phyloP scores from a whole-genome alignment of 2,888 invertebrate genomes.

The Elysia crispata region DNA sequence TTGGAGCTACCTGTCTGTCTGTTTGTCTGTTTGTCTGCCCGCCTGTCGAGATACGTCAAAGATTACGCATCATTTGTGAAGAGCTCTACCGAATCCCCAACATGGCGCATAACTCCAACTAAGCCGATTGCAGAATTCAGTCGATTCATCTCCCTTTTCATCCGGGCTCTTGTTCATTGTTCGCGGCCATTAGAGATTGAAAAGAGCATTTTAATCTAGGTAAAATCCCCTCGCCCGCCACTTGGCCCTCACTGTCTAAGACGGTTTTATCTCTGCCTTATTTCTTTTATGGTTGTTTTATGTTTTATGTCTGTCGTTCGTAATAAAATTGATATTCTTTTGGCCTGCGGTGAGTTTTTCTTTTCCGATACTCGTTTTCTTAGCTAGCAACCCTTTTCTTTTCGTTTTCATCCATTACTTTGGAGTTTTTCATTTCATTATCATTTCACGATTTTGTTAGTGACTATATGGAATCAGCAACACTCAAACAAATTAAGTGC shows the following conservation, averaged over 20 bases:
- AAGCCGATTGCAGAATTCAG: not conserved
- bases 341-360: not conserved
- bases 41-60: not conserved
- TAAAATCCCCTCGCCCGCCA: constrained; percentile 1
- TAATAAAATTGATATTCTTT: not conserved
- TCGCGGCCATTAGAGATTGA: constrained; percentile 42
- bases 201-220: constrained; percentile 45
- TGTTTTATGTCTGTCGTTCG: not conserved
- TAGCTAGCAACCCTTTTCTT: too few species aligned
- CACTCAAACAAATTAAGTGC: too few species aligned
- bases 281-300: not conserved
- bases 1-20: too few species aligned
- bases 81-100: constrained; percentile 7
- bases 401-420: too few species aligned
- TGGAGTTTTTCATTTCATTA: too few species aligned
- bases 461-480: too few species aligned
- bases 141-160: constrained; percentile 19
- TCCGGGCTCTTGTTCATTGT: constrained; percentile 30
- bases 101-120: constrained; percentile 1
- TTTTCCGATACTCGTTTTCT: too few species aligned
- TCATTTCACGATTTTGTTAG: too few species aligned
- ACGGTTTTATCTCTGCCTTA: not conserved
- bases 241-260: not conserved
- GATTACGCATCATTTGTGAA: constrained; percentile 2
- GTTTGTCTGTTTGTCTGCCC: too few species aligned